Percentiles rank a stretch among this genome's conserved stretches.
phyloP scores from a whole-genome alignment of 2,113 vertebrate genomes.

The Sceloporus tristichus region DNA sequence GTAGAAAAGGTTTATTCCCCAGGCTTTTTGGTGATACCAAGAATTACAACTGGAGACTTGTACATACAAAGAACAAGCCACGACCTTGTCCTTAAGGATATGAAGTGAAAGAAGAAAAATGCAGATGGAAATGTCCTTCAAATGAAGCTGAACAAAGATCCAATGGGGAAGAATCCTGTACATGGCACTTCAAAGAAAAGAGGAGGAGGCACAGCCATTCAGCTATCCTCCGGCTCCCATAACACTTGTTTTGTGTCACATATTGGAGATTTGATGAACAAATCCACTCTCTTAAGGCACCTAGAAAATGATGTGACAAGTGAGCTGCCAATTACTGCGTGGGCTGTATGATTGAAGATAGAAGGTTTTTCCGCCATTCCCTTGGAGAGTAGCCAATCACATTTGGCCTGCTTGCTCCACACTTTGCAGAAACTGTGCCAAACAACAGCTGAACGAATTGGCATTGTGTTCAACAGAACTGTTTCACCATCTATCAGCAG shows the following conservation, averaged over 20 bases:
- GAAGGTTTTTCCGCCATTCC: too few species aligned
- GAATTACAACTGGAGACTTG: neutral
- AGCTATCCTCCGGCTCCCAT: neutral
- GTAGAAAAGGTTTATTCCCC: neutral
- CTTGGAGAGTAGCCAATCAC: neutral
- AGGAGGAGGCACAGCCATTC: neutral
- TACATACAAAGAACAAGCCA: neutral
- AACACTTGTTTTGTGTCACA: neutral
- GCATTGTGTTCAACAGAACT: neutral
- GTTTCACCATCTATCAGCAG: neutral
- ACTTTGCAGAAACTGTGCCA: slow-evolving; percentile 8
- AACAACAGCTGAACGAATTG: slow-evolving; percentile 8
- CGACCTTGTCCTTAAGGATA: neutral
- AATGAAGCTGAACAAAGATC: neutral
- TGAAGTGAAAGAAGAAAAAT: neutral
- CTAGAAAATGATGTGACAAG: slow-evolving; percentile 4
- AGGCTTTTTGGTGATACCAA: neutral
- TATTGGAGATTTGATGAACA: neutral
- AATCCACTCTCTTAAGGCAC: neutral
- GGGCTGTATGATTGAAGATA: neutral
- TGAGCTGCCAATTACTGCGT: slow-evolving; percentile 2
- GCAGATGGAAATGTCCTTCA: neutral
- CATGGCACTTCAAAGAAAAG: neutral
- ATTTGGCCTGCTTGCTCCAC: neutral
- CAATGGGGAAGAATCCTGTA: neutral